These are phyloP conservation scores for Sorex araneus DNA, from an alignment of 2,113 vertebrate genomes.

Conservation along the genomic window DNA sequence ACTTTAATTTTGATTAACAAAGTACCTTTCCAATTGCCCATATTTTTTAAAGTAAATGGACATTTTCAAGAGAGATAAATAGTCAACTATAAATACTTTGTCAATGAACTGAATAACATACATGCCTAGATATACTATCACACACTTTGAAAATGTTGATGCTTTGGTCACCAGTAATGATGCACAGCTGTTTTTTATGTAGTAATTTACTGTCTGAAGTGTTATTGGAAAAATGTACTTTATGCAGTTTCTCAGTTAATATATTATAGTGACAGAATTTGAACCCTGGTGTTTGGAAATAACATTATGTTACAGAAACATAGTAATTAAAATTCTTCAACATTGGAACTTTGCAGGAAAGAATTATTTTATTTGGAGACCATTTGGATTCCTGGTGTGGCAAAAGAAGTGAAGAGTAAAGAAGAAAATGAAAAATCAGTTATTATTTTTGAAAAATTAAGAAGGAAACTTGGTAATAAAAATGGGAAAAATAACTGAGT, in stretches of 20 bases:
- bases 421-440: background rate
- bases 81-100: background rate
- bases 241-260: background rate
- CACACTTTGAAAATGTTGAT: background rate
- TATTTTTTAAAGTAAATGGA: background rate
- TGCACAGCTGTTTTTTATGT: background rate
- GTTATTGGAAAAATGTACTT: background rate
- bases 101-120: background rate
- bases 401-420: background rate
- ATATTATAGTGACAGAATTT: background rate
- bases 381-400: background rate
- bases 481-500: too few species aligned
- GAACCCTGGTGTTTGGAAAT: background rate
- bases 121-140: background rate
- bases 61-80: background rate
- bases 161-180: background rate
- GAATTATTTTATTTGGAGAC: background rate
- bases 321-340: background rate
- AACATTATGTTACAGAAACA: constrained; percentile 35
- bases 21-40: background rate
- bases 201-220: background rate
- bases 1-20: background rate
- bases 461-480: background rate
- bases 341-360: background rate
- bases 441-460: background rate